Conservation (phyloP, 1,140 invertebrate genomes). For the Trachymyrmex septentrionalis region DNA sequence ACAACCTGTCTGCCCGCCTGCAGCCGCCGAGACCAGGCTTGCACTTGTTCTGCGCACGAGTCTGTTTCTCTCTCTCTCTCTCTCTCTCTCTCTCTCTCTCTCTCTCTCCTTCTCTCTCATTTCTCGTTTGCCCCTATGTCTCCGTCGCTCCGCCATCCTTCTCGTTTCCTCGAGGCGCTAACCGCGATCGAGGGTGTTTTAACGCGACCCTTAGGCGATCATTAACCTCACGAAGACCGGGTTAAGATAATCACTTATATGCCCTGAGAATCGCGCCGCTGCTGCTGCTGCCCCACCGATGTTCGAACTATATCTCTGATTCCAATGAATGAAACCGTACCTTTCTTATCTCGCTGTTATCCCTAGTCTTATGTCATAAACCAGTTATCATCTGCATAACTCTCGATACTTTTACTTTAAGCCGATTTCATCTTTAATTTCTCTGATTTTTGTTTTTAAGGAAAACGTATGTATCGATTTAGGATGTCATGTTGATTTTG, state of each 20-base stretch:
- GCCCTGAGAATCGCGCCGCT: constrained; percentile 11
- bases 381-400: constrained; percentile 2
- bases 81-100: neutral
- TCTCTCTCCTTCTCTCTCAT: neutral
- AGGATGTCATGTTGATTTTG: neutral
- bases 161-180: constrained; percentile 64
- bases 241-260: constrained; percentile 45
- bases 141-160: constrained; percentile 53
- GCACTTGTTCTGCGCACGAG: constrained; percentile 80
- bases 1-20: constrained; percentile 86
- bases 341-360: constrained; percentile 51
- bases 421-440: neutral
- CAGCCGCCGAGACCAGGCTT: constrained; percentile 80
- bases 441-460: neutral
- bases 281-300: constrained; percentile 20
- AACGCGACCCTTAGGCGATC: constrained; percentile 74
- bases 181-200: constrained; percentile 72
- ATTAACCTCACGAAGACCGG: constrained; percentile 60
- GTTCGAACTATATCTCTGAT: constrained; percentile 35
- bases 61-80: constrained; percentile 54
- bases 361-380: constrained; percentile 12
- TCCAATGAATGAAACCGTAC: constrained; percentile 53
- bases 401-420: constrained; percentile 14
- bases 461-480: neutral
- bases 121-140: constrained; percentile 58